Evolutionary conservation across 1,140 invertebrate genomes (phyloP).

Genomic region (Cyclargus thomasi): DNA sequence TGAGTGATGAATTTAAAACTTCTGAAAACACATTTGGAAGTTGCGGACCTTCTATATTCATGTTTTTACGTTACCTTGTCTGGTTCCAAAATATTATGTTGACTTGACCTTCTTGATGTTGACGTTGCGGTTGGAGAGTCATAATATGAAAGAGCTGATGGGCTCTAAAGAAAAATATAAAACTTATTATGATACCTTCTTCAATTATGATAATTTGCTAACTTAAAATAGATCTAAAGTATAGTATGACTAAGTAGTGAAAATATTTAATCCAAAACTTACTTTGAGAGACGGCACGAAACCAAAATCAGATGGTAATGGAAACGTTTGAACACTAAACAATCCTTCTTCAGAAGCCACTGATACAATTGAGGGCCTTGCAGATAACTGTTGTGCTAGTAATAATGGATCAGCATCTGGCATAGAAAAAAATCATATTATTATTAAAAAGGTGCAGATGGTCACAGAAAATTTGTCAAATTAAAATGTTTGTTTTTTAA

Average conservation of each 20-base stretch:
- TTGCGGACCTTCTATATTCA: too few species aligned
- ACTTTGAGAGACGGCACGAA: constrained; percentile 61
- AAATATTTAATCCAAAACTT: constrained; percentile 20
- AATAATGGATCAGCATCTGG: constrained; percentile 61
- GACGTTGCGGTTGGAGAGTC: constrained; percentile 54
- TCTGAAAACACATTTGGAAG: too few species aligned
- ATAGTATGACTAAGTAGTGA: background rate
- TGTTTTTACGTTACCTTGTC: constrained; percentile 37
- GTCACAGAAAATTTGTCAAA: too few species aligned
- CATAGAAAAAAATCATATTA: background rate
- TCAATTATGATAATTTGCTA: background rate
- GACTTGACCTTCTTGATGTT: constrained; percentile 60
- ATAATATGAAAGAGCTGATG: constrained; percentile 43
- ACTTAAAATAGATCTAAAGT: background rate
- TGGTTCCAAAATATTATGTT: constrained; percentile 59
- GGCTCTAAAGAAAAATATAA: constrained; percentile 46
- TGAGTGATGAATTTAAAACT: too few species aligned
- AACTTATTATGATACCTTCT: background rate
- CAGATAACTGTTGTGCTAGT: constrained; percentile 61
- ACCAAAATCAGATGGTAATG: constrained; percentile 58
- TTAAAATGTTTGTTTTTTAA: too few species aligned
- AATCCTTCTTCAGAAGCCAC: constrained; percentile 64
- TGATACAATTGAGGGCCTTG: constrained; percentile 64
- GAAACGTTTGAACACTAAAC: constrained; percentile 54
- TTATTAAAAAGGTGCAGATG: background rate